Base-by-base conservation (phyloP, 2,113 vertebrate species). In the Plecturocebus donacophilus region DNA sequence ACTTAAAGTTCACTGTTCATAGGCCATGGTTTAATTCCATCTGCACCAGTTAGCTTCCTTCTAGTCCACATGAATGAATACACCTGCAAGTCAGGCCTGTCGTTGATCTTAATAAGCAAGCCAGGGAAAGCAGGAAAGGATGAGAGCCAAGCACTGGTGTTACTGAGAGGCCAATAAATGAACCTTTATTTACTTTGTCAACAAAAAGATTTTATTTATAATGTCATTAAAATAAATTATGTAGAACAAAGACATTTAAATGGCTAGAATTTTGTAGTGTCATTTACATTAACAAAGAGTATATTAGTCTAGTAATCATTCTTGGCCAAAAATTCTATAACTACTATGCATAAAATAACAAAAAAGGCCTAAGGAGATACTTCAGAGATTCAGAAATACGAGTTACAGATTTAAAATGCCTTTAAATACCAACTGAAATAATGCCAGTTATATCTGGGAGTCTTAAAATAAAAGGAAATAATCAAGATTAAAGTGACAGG, bases 381-480 rank as follows among this genome's bases (percentile, higher is more conserved):
- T 81, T 35, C 27, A 75, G 40, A 90, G 58, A 49, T 66, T 91
- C 54, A 80, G 45, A 96, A 70, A 23, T 68, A 42, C 14, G 30
- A 47, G 38, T 40, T 86, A 87, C 1, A 54, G 25, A 70, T 56
- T 88, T 89, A 66, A 88, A 96, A 95, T 82, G 1, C 27, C 70
- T 87, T 83, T 90, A 87, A 91, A 49, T 40, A 81, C 11, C 58
- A 82, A 81, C 8, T 40, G 49, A 93, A 95, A 77, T 58, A 86
- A 61, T 61, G 58, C 25, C 58, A 12, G 58, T 12, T 93, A 9
- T 38, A 92, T 75, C 80, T 87, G 3, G 10, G 32, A 47, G 61
- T 94, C 77, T 94, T 83, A 86, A 84, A 58, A 70, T 32, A 64
- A 52, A 91, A 96, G 47, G 30, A 52, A 71, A 85, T 66, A 49